A percentile compares a stretch with the other conserved stretches of the same genome.
These are phyloP conservation scores for Spilosoma lubricipeda DNA, from an alignment of 2,888 invertebrate genomes.

Conservation along the genomic window DNA sequence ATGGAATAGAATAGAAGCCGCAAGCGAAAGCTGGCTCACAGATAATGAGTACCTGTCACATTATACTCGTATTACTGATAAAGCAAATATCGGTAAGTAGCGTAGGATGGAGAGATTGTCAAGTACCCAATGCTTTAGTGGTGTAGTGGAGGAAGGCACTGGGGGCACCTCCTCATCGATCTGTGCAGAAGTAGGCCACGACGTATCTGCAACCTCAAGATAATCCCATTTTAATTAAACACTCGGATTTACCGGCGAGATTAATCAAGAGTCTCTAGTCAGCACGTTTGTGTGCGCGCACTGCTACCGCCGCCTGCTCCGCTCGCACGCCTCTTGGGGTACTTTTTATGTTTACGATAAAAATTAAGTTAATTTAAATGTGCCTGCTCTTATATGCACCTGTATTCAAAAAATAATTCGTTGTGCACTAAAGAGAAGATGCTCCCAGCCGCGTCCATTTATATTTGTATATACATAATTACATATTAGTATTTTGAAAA, in stretches of 20 bases:
- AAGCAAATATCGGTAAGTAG: not conserved
- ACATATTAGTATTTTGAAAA: no score
- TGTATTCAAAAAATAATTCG: not conserved
- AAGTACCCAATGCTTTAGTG: not conserved
- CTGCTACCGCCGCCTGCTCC: constrained; percentile 5
- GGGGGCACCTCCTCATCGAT: constrained; percentile 27
- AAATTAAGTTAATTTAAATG: not conserved
- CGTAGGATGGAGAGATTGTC: not conserved
- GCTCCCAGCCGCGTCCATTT: not conserved
- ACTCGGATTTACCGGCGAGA: constrained; percentile 67
- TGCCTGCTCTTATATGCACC: not conserved
- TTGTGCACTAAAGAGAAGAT: not conserved
- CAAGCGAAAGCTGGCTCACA: no score
- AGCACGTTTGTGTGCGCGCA: constrained; percentile 31
- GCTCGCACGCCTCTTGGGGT: not conserved
- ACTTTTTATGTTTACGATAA: not conserved
- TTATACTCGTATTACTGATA: not conserved
- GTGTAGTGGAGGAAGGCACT: not conserved
- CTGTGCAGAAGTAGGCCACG: constrained; percentile 49
- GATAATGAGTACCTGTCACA: not conserved
- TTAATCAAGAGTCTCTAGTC: constrained; percentile 69
- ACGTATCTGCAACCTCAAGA: constrained; percentile 61
- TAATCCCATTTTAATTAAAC: constrained; percentile 81
- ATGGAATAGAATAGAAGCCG: no score
- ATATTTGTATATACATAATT: no score